Conservation (phyloP, 2,113 vertebrate genomes). For the Vireo altiloquus region DNA sequence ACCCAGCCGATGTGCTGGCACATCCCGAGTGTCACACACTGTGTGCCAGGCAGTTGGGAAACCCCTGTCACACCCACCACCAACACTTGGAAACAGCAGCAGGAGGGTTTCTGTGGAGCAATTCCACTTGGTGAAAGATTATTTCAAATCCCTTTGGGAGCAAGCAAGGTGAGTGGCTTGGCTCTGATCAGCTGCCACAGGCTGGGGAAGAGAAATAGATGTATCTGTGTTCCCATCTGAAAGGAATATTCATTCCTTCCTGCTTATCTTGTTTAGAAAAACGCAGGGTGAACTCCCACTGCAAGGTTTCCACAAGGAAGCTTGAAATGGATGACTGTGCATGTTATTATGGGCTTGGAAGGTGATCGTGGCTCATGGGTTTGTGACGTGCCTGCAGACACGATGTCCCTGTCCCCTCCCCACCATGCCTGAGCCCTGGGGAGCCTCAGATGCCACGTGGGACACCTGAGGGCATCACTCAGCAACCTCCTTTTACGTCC, state of each 20-base stretch:
- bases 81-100: neutral
- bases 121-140: neutral
- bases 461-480: neutral
- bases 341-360: neutral
- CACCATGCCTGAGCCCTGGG: accelerated
- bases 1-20: neutral
- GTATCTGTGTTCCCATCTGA: neutral
- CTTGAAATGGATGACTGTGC: neutral
- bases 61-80: neutral
- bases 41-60: neutral
- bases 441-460: neutral
- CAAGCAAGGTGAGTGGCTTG: neutral
- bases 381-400: neutral
- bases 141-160: neutral
- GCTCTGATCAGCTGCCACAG: neutral
- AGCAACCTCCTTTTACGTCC: neutral
- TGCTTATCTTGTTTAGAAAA: neutral
- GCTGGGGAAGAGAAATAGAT: neutral
- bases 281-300: neutral
- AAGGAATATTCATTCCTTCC: neutral
- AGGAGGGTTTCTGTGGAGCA: neutral
- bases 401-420: accelerated
- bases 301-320: neutral
- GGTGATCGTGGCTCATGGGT: accelerated
- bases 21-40: neutral